Base-by-base conservation (phyloP, 2,113 vertebrate species). In the Platysteira castanea region DNA sequence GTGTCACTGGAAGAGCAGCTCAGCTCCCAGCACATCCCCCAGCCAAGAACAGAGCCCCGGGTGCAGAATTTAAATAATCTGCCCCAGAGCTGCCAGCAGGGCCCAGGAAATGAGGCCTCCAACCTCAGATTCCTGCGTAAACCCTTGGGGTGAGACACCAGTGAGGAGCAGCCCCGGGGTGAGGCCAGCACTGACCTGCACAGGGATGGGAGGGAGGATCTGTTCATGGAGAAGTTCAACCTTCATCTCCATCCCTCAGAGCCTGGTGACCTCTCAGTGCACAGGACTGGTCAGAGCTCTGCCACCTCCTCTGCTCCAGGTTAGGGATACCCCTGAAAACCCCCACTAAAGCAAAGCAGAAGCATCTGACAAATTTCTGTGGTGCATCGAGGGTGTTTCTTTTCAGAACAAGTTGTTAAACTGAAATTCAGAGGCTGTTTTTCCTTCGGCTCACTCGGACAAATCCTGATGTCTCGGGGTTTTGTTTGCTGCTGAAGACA, bases 71-170 rank as follows among this genome's bases (percentile, higher is more conserved):
- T 2, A 10, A 42, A 44, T 6, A 42, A 15, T 37, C 16, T 74
- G 54, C 33, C 59, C 87, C 3, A 15, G 19, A 7, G 28, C 49
- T 49, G 60, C 64, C 54, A 35, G 54, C 54, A 68, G 41, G 65
- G 69, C 46, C 46, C 46, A 6, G 12, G 47, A n/a, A 56, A 19
- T 2, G 2, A 60, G 4, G 20, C 28, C 30, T 2, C 80, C n/a
- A 16, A 75, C 4, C 44, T 26, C 56, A 5, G n/a, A 14, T 46
- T 39, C 14, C 52, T 33, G 4, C 13, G 9, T 14, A 26, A 52
- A 74, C 65, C 42, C 9, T 0, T 2, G 26, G 18, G 7, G 1
- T 8, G n/a, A 11, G 6, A 3, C 50, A 11, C 2, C 39, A 2
- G 7, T 1, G 67, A 30, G 1, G 54, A 60, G 54, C 18, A 65